These are phyloP conservation scores for Colius striatus DNA, from an alignment of 2,113 vertebrate species.

Conservation along the genomic window DNA sequence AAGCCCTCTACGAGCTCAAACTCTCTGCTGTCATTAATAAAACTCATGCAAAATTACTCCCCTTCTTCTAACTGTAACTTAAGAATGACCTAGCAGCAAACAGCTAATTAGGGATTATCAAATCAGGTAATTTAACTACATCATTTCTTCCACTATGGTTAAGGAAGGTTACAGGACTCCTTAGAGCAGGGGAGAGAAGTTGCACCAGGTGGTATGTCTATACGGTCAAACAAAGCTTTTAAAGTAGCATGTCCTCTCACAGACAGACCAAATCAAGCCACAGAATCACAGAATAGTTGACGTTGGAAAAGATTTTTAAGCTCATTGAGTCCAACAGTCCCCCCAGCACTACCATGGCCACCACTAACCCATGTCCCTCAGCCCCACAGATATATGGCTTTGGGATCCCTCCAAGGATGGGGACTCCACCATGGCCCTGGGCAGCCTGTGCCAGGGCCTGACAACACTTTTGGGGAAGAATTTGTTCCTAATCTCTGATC, in stretches of 20 bases:
- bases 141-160: fast-evolving
- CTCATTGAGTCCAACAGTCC: too few species aligned
- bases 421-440: too few species aligned
- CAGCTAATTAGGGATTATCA: background rate
- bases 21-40: background rate
- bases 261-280: background rate
- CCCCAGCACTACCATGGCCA: too few species aligned
- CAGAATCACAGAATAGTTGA: too few species aligned
- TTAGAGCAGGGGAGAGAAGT: background rate
- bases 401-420: too few species aligned
- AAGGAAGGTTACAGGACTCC: background rate
- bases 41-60: background rate
- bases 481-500: too few species aligned
- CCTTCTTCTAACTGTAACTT: background rate
- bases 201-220: background rate
- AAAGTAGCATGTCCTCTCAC: fast-evolving
- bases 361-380: too few species aligned
- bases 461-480: too few species aligned
- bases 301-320: too few species aligned
- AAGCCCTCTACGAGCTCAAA: background rate
- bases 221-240: background rate
- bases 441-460: too few species aligned
- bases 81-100: background rate
- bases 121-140: background rate
- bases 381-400: too few species aligned